phyloP scores from a whole-genome alignment of 2,888 invertebrate species.

The Ophion ventricosus region DNA sequence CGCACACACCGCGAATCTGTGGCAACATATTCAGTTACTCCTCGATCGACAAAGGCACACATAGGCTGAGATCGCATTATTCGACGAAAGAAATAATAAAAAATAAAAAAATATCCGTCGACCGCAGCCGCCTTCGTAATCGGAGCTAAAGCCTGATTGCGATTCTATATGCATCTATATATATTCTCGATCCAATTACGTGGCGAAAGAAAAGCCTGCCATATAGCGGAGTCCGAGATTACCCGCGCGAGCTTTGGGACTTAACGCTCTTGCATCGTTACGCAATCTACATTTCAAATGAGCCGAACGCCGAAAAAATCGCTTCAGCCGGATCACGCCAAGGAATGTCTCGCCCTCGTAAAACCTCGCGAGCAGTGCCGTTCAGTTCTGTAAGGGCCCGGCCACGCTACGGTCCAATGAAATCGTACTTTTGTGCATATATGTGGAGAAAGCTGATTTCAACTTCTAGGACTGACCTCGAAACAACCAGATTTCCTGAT shows the following conservation, averaged over 20 bases:
- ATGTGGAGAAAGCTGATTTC: too few species aligned
- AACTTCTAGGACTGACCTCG: too few species aligned
- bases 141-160: slow-evolving; percentile 56
- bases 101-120: slow-evolving; percentile 31
- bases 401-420: not conserved
- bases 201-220: slow-evolving; percentile 26
- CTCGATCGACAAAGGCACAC: not conserved
- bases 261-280: slow-evolving; percentile 54
- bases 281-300: slow-evolving; percentile 62
- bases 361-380: not conserved
- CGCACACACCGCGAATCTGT: not conserved
- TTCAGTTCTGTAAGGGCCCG: not conserved
- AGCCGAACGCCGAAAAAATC: slow-evolving; percentile 21
- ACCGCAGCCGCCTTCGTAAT: slow-evolving; percentile 45
- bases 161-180: slow-evolving; percentile 31
- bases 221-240: not conserved
- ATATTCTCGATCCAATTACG: slow-evolving; percentile 56
- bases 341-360: slow-evolving; percentile 20
- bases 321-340: slow-evolving; percentile 11
- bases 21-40: slow-evolving; percentile 1
- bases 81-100: slow-evolving; percentile 14
- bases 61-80: not conserved
- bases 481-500: too few species aligned
- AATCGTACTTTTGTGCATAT: not conserved
- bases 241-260: slow-evolving; percentile 20